Percentiles rank a stretch among this genome's conserved stretches.
These are phyloP conservation scores for Epinotia demarniana DNA, from an alignment of 2,888 invertebrate species.

Conservation along the genomic window DNA sequence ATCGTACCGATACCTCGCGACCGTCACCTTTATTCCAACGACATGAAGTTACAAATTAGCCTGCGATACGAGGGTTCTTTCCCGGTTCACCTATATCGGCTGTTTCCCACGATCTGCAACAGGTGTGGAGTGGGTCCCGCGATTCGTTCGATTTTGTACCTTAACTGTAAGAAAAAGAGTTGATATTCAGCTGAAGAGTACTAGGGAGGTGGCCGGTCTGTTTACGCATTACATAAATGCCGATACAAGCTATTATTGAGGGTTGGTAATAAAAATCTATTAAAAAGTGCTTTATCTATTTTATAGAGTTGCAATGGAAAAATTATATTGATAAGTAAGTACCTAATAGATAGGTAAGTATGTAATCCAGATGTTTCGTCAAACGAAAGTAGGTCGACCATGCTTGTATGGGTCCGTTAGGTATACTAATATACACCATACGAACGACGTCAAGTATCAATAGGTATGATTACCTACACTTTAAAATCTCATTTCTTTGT, in stretches of 20 bases:
- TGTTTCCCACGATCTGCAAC: slow-evolving; percentile 67
- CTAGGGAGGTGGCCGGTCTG: not conserved
- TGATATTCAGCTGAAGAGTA: not conserved
- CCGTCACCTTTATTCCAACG: slow-evolving; percentile 30
- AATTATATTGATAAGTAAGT: slow-evolving; percentile 6
- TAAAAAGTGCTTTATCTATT: slow-evolving; percentile 22
- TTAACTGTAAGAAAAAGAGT: not conserved
- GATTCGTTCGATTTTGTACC: slow-evolving; percentile 5
- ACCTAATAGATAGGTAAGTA: no score
- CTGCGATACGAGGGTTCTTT: slow-evolving; percentile 22
- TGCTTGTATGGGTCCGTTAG: no score
- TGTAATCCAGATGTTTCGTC: no score
- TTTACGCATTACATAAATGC: slow-evolving; percentile 2
- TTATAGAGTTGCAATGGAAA: not conserved
- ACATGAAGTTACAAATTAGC: slow-evolving; percentile 9
- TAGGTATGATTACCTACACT: no score
- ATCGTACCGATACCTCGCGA: slow-evolving; percentile 12
- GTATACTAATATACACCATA: no score
- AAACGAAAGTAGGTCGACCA: no score
- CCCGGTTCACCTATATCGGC: slow-evolving; percentile 41
- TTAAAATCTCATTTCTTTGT: no score
- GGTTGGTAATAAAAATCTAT: not conserved
- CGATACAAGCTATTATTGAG: not conserved
- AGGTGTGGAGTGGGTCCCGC: slow-evolving; percentile 57
- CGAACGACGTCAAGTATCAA: no score